A percentile compares a stretch with the other conserved stretches of the same genome.
Conservation (phyloP, 2,888 invertebrate genomes). For the Bombylius discolor region DNA sequence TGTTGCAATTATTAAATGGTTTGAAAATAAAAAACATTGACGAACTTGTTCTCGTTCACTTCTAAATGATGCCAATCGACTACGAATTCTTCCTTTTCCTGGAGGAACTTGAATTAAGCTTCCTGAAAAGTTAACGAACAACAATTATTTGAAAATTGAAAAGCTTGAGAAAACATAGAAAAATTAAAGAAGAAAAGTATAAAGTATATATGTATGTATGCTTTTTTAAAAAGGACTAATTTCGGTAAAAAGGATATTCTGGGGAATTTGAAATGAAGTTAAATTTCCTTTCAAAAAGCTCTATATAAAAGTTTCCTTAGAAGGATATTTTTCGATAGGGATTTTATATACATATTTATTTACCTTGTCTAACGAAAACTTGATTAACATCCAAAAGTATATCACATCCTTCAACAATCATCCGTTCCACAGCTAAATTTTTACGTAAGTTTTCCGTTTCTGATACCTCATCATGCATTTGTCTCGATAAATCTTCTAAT, state of each 20-base stretch:
- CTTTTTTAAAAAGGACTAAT: too few relatives aligned
- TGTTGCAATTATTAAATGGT: slow-evolving; percentile 75
- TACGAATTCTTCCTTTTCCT: slow-evolving; percentile 40
- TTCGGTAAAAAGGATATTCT: too few relatives aligned
- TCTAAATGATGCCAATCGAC: slow-evolving; percentile 47
- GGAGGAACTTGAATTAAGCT: slow-evolving; percentile 61
- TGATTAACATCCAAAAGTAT: slow-evolving; percentile 85
- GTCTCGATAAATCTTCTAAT: slow-evolving; percentile 62
- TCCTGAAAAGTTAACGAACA: slow-evolving; percentile 38
- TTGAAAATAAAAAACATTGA: slow-evolving; percentile 83
- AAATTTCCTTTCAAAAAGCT: too few relatives aligned
- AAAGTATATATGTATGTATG: background rate
- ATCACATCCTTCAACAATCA: slow-evolving; percentile 90
- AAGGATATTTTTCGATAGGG: background rate
- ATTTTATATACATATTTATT: background rate
- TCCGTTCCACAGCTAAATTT: slow-evolving; percentile 80
- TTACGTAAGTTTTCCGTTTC: slow-evolving; percentile 86
- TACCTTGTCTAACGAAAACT: slow-evolving; percentile 83
- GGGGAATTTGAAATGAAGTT: too few relatives aligned
- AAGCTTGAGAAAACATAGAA: too few relatives aligned
- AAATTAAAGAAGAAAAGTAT: too few relatives aligned
- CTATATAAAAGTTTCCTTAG: background rate
- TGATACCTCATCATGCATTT: slow-evolving; percentile 49
- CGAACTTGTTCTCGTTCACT: slow-evolving; percentile 57
- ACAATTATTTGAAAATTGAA: too few relatives aligned